Base-by-base conservation (phyloP, 53 echinoderm and acorn worm species). In the Holothuria scabra region DNA sequence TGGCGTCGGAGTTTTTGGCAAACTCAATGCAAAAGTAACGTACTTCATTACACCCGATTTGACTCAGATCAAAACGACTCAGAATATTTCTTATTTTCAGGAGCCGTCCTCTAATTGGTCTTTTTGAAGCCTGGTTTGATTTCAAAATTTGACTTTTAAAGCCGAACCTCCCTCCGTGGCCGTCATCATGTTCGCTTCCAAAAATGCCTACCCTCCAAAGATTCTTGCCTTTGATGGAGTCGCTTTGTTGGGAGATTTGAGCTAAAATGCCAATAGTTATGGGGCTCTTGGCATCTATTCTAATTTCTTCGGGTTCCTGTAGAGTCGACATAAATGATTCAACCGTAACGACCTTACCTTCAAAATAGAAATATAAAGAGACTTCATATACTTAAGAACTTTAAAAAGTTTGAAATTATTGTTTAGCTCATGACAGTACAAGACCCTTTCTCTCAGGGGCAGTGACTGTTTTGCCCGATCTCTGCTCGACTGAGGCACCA, bases 131-230 rank as follows among this genome's bases (percentile, higher is more conserved):
- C 29, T 85, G 85, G 32, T 85, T 75, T 67, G 24, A 7, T 8
- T 58, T 85, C 55, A 85, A 59, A 62, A 85, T 75, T 60, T 85
- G 85, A 18, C 76, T 44, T 8, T 60, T 44, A 76, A 76, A 76
- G 58, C 85, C 85, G 34, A 33, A 57, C 20, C 75, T 55, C 32
- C 76, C 85, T 24, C 85, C 85, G 59, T 28, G 38, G 20, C 85
- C 85, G 60, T 85, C 85, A 3, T 21, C n/a, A 35, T 62, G 60
- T 33, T 85, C 61, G 48, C 76, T 85, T 8, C 81, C 81, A 34
- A 80, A 80, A 26, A 80, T 80, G 21, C 81, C 81, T n/a, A 80
- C 31, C 34, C 31, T 60, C 81, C 81, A 80, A 14, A 80, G 59
- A 11, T 37, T 80, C 38, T 61, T 60, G 18, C 81, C 81, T 3